A percentile compares a stretch with the other conserved stretches of the same genome.
These are phyloP conservation scores for Macrosoma leucophasiata DNA, from an alignment of 2,888 invertebrate genomes.

Conservation along the genomic window DNA sequence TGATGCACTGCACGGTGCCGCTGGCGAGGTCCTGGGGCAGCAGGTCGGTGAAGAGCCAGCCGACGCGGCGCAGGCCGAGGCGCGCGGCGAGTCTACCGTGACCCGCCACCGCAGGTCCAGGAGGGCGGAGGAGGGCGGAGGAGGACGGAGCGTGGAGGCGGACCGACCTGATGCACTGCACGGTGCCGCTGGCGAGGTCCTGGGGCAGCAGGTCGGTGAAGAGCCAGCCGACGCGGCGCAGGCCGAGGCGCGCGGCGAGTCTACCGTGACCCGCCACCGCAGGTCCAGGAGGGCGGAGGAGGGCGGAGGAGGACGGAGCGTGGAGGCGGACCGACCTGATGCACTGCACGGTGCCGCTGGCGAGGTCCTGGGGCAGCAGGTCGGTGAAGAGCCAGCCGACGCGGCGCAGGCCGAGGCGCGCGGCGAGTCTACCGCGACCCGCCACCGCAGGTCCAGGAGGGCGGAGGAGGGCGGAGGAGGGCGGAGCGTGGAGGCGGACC, in stretches of 20 bases:
- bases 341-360: slow-evolving; percentile 88
- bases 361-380: slow-evolving; percentile 89
- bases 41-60: slow-evolving; percentile 99
- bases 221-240: slow-evolving; percentile 95
- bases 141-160: too few species aligned
- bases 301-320: too few species aligned
- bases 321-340: slow-evolving; percentile 42
- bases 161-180: slow-evolving; percentile 73
- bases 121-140: too few species aligned
- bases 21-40: slow-evolving; percentile 87
- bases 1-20: slow-evolving; percentile 86
- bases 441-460: slow-evolving; percentile 82
- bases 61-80: slow-evolving; percentile 87
- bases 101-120: slow-evolving; percentile 81
- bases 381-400: slow-evolving; percentile 99
- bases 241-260: slow-evolving; percentile 85
- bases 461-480: too few species aligned
- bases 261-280: slow-evolving; percentile 81
- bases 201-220: slow-evolving; percentile 97
- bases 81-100: slow-evolving; percentile 85
- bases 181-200: slow-evolving; percentile 89
- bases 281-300: too few species aligned
- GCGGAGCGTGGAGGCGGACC: neutral
- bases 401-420: slow-evolving; percentile 82
- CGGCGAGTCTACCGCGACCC: slow-evolving; percentile 86